These are phyloP conservation scores for Lathronympha strigana DNA, from an alignment of 2,888 invertebrate genomes.

Conservation along the genomic window DNA sequence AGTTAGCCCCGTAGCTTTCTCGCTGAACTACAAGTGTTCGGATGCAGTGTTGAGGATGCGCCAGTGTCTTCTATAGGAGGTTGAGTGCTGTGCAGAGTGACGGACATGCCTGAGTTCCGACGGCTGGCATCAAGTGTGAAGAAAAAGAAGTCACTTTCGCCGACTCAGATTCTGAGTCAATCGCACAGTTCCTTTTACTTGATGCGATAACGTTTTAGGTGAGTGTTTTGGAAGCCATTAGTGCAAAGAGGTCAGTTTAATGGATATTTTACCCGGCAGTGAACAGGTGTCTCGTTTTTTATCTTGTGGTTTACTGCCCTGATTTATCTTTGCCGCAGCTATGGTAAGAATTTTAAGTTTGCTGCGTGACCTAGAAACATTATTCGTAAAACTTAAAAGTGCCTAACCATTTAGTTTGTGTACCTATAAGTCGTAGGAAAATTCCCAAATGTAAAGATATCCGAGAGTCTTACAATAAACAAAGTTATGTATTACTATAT, in stretches of 20 bases:
- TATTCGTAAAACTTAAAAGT: not conserved
- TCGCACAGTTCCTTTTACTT: conserved; percentile 68
- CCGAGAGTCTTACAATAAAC: not conserved
- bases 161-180: conserved; percentile 63
- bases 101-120: conserved; percentile 79
- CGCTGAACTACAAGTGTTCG: conserved; percentile 47
- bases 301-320: conserved; percentile 25
- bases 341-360: conserved; percentile 31
- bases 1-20: conserved; percentile 29
- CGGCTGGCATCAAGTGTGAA: conserved; percentile 77
- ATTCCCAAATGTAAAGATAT: conserved; percentile 13
- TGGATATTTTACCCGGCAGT: conserved; percentile 43
- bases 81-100: conserved; percentile 61
- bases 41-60: conserved; percentile 77
- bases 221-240: conserved; percentile 69
- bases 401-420: not conserved
- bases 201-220: conserved; percentile 83
- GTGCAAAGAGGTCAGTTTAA: conserved; percentile 61
- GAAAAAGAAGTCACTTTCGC: conserved; percentile 76
- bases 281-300: conserved; percentile 44
- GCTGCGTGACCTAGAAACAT: conserved; percentile 21
- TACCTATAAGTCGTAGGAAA: conserved; percentile 25
- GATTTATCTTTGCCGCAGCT: conserved; percentile 30
- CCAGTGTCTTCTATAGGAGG: conserved; percentile 60
- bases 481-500: not conserved